Evolutionary conservation across 2,113 vertebrate genomes (phyloP), one percentile per base, ranked within the genome.

Genomic region (Triplophysa rosa): DNA sequence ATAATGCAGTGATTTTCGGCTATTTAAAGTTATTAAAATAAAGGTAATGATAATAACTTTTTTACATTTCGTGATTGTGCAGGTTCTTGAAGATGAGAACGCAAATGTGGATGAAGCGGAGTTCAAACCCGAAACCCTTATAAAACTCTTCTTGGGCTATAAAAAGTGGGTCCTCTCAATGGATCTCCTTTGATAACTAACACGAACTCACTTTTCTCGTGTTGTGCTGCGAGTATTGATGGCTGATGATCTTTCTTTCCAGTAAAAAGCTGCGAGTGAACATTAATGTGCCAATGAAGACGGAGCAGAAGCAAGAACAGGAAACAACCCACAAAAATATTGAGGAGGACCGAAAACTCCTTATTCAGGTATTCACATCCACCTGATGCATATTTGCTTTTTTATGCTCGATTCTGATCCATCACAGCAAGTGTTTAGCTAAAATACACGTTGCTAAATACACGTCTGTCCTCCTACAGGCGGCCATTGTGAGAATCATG

Each of bases 251-350:
- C 64, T 71, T 29, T n/a, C 14, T 63, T 1, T 37, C 0, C 84
- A 99, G 98, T 87, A 99, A 99, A 92, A 99, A 99, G 70, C 90
- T 99, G 89, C 92, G 98, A 78, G 98, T 99, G 66, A 99, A 99
- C 88, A 99, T 99, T 88, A 99, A 99, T 12, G 98, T 99, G 82
- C 98, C 98, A 13, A 99, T 99, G 98, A 99, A 99, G 88, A 99
- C 98, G 0, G 98, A 99, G 86, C 98, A 99, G 93, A 99, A 99
- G 81, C 98, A 99, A 86, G 98, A 99, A 80, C 98, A 99, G 84
- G 98, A 99, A 90, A 99, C 97, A 0, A 99, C 98, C 40, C 98
- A 99, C 91, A 99, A 99, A 91, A 99, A 99, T 83, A 99, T 99
- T 3, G 98, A 99, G 87, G 98, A 99, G 88, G 98, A 99, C 83